Evolutionary conservation across 2,888 invertebrate species (phyloP), one percentile per base, ranked within the genome.

Genomic region (Chymomyza amoena): DNA sequence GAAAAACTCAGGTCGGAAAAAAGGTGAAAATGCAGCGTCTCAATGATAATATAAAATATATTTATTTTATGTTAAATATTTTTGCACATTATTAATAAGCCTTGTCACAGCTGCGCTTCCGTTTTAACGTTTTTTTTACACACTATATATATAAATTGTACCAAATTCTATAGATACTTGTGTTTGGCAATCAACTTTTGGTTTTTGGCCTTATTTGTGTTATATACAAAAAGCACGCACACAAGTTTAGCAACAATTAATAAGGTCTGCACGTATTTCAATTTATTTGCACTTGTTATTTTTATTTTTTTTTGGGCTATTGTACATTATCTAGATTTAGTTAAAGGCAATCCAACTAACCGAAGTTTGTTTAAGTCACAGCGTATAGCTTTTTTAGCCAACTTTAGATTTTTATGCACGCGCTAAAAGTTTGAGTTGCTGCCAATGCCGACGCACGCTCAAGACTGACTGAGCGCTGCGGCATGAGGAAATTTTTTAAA

Each of bases 371-470:
- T n/a, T n/a, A 16, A 54, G 15, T 13, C 54, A 54, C 54, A 54
- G 39, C 39, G 39, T 3, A 4, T 32, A 32, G 6, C 32, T 32
- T 32, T n/a, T n/a, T 32, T n/a, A n/a, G 6, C 1, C 7, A 7
- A 7, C 9, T 32, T 32, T 32, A 15, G 6, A 13, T 45, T 13
- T 10, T 45, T 45, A 6, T 6, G 2, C 4, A 57, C 57, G 20
- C 57, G 57, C 25, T 39, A 18, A n/a, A n/a, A 64, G 61, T 32
- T 54, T 28, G 18, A 61, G 61, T 72, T 81, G 80, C 89, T 84
- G 87, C 89, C 84, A 82, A 87, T 86, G 80, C 81, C 83, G 85
- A 78, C 85, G 83, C 89, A 87, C 88, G 89, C 80, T 88, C 77
- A 81, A 85, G 78, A 83, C 80, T 82, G 81, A 89, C 89, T 89